These are phyloP conservation scores for Hylaeus anthracinus DNA, from an alignment of 1,140 invertebrate genomes.

Conservation along the genomic window DNA sequence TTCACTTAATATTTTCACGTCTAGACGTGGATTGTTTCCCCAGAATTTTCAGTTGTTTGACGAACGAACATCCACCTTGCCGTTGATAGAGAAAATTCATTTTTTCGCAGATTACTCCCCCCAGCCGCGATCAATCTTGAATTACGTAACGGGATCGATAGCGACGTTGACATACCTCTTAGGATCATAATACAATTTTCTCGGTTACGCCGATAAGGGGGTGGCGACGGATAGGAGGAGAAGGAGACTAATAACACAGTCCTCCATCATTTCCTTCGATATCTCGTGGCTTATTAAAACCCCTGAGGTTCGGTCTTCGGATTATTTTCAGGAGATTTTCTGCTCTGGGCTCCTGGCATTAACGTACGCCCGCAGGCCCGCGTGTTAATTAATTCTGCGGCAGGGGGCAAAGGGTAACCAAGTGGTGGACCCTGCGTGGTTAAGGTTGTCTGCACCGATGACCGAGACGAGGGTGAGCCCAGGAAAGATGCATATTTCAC, in stretches of 20 bases:
- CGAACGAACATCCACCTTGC: conserved; percentile 5
- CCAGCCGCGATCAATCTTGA: conserved; percentile 35
- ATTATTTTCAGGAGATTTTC: conserved; percentile 51
- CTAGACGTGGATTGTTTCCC: neutral
- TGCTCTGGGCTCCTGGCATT: conserved; percentile 13
- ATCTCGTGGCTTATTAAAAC: conserved; percentile 45
- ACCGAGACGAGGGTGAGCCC: neutral
- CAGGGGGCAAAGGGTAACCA: conserved; percentile 23
- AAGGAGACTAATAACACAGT: conserved; percentile 37
- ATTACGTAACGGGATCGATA: conserved; percentile 32
- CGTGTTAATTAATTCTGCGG: conserved; percentile 65
- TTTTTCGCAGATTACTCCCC: conserved; percentile 17
- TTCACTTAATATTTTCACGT: neutral
- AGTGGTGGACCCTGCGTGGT: conserved; percentile 30
- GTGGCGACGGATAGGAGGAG: too few species aligned
- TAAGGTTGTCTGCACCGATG: conserved; percentile 37
- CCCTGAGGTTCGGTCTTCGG: conserved; percentile 44
- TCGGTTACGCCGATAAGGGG: neutral
- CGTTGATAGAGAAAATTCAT: conserved; percentile 2
- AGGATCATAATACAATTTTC: conserved; percentile 46
- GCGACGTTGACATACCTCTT: conserved; percentile 39
- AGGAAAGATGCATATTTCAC: conserved; percentile 35
- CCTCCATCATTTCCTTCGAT: conserved; percentile 39
- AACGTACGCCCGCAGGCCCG: conserved; percentile 47
- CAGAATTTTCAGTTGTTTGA: conserved; percentile 21